Evolutionary conservation across 2,113 vertebrate species (phyloP).

Genomic region (Lanius collurio): DNA sequence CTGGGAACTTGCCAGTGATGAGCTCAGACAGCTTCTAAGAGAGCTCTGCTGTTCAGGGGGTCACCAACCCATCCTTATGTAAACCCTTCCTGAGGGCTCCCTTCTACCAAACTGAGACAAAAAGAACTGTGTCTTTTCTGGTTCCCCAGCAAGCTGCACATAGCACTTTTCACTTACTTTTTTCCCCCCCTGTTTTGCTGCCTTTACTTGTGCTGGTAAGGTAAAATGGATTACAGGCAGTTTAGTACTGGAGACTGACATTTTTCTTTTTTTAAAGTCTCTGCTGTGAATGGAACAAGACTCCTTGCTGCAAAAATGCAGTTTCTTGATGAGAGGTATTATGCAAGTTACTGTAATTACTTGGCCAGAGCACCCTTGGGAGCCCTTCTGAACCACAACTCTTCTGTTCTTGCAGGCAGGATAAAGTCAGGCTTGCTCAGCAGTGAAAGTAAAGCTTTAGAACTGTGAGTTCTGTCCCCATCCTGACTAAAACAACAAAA

Average conservation of each 20-base stretch:
- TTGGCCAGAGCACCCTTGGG: slow-evolving; percentile 3
- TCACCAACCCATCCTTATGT: not conserved
- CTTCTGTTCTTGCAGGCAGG: not conserved
- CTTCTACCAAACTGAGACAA: not conserved
- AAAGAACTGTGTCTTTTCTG: not conserved
- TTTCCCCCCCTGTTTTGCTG: not conserved
- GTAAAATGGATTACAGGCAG: not conserved
- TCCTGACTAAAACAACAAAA: not conserved
- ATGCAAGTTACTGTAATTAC: slow-evolving; percentile 42
- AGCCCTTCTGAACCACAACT: slow-evolving; percentile 12
- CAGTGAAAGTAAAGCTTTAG: not conserved
- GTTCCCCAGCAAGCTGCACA: not conserved
- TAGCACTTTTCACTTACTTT: not conserved
- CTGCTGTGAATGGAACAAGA: not conserved
- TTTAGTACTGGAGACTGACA: not conserved
- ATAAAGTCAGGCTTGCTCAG: not conserved
- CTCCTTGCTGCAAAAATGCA: not conserved
- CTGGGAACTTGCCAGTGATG: not conserved
- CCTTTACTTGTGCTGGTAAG: not conserved
- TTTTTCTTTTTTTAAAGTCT: not conserved
- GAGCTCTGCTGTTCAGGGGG: not conserved
- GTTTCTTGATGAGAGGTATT: slow-evolving; percentile 11
- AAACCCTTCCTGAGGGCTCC: not conserved
- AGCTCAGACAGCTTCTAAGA: not conserved
- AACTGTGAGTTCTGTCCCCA: not conserved